A percentile compares a stretch with the other conserved stretches of the same genome.
These are phyloP conservation scores for Drosophila pandora DNA, from an alignment of 1,140 invertebrate species.

Conservation along the genomic window DNA sequence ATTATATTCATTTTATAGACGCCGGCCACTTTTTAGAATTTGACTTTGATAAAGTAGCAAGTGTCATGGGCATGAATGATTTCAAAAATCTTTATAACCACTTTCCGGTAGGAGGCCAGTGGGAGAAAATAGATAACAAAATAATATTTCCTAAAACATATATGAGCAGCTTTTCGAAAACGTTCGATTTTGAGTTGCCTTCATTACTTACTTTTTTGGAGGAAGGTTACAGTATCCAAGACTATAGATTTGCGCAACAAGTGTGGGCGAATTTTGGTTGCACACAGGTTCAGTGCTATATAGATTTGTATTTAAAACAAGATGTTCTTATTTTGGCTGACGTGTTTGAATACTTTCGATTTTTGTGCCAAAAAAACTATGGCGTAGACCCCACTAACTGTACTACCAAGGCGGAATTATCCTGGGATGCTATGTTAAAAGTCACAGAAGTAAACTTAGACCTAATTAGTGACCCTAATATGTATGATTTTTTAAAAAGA, in stretches of 20 bases:
- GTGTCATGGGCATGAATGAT: neutral
- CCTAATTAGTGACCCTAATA: conserved; percentile 10
- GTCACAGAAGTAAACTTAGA: neutral
- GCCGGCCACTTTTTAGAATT: neutral
- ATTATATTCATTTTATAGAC: neutral
- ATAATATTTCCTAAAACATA: neutral
- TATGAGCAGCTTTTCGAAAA: neutral
- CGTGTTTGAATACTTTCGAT: conserved; percentile 9
- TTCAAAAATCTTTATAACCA: neutral
- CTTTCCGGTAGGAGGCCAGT: neutral
- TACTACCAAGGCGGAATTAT: neutral
- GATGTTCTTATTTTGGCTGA: conserved; percentile 6
- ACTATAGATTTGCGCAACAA: neutral
- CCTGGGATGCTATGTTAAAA: conserved; percentile 15
- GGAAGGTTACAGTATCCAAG: neutral
- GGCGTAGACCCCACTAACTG: conserved; percentile 8
- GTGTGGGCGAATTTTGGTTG: conserved; percentile 5
- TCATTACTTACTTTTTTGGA: neutral
- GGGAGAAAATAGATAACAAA: neutral
- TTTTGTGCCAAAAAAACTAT: neutral
- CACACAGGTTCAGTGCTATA: neutral
- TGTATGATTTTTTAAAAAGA: neutral
- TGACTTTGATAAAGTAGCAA: neutral
- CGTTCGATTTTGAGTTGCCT: neutral
- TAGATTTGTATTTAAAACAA: conserved; percentile 11